phyloP scores from a whole-genome alignment of 2,797 vertebrate genomes.

The Mormyrops attenuatus region DNA sequence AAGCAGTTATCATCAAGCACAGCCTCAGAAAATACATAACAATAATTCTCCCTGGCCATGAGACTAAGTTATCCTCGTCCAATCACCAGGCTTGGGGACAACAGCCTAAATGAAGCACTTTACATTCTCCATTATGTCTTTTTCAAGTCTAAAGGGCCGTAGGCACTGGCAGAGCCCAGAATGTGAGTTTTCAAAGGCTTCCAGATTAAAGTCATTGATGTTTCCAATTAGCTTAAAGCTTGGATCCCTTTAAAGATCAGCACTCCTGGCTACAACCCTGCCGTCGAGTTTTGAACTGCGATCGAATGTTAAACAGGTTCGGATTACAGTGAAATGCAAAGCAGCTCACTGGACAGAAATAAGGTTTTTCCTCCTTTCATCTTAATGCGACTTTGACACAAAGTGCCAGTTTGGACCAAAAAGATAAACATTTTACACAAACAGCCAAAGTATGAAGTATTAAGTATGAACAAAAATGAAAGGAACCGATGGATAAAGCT shows the following conservation, averaged over 20 bases:
- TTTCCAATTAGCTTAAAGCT: constrained; percentile 68
- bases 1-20: constrained; percentile 7
- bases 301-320: constrained; percentile 71
- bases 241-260: constrained; percentile 68
- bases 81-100: constrained; percentile 65
- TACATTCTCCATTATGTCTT: constrained; percentile 72
- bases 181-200: constrained; percentile 67
- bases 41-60: constrained; percentile 45
- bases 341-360: constrained; percentile 50
- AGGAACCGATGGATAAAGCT: neutral
- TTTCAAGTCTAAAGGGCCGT: constrained; percentile 61
- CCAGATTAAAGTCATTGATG: constrained; percentile 71
- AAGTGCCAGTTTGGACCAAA: neutral
- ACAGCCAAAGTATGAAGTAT: neutral
- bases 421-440: constrained; percentile 5
- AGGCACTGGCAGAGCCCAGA: constrained; percentile 57
- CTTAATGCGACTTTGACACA: constrained; percentile 25
- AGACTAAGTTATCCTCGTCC: constrained; percentile 54
- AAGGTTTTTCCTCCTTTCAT: constrained; percentile 39
- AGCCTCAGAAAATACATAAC: neutral
- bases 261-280: constrained; percentile 66
- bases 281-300: constrained; percentile 60
- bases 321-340: constrained; percentile 58
- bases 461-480: neutral
- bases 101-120: constrained; percentile 71